These are phyloP conservation scores for Cataglyphis altisquamis DNA, from an alignment of 2,888 invertebrate species.

Conservation along the genomic window DNA sequence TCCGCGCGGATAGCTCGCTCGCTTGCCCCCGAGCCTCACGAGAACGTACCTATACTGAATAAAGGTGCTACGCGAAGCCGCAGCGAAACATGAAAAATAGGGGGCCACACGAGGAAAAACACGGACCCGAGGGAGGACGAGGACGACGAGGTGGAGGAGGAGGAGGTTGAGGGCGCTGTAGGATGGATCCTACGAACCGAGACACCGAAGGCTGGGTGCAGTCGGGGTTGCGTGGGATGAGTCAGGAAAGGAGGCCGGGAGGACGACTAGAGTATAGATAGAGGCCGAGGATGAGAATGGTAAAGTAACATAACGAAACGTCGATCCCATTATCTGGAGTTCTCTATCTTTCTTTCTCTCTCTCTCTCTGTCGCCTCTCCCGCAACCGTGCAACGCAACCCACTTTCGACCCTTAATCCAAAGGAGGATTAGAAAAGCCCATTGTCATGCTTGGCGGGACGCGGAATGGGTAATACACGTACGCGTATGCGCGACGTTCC, in stretches of 20 bases:
- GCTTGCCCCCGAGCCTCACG: constrained; percentile 61
- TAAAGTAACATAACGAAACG: constrained; percentile 86
- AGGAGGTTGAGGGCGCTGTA: constrained; percentile 68
- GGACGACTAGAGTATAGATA: constrained; percentile 73
- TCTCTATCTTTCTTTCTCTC: constrained; percentile 70
- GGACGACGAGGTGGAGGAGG: constrained; percentile 58
- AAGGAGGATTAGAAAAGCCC: constrained; percentile 84
- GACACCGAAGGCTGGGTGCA: constrained; percentile 76
- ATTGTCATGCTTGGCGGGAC: constrained; percentile 84
- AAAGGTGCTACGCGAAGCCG: constrained; percentile 86
- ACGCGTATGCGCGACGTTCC: constrained; percentile 63
- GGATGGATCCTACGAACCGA: constrained; percentile 79
- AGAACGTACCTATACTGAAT: constrained; percentile 79
- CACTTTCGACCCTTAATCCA: constrained; percentile 83
- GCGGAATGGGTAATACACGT: constrained; percentile 73
- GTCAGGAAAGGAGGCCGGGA: constrained; percentile 66
- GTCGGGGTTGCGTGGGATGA: constrained; percentile 66
- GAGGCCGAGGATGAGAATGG: constrained; percentile 83
- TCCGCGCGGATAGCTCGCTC: constrained; percentile 82
- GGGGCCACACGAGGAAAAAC: constrained; percentile 86
- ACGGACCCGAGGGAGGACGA: constrained; percentile 76
- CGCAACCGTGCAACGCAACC: constrained; percentile 56
- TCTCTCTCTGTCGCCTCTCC: constrained; percentile 57
- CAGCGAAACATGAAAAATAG: constrained; percentile 87
- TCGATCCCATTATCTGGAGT: constrained; percentile 85